Conservation (phyloP, 2,797 vertebrate species). For the Columba guinea region DNA sequence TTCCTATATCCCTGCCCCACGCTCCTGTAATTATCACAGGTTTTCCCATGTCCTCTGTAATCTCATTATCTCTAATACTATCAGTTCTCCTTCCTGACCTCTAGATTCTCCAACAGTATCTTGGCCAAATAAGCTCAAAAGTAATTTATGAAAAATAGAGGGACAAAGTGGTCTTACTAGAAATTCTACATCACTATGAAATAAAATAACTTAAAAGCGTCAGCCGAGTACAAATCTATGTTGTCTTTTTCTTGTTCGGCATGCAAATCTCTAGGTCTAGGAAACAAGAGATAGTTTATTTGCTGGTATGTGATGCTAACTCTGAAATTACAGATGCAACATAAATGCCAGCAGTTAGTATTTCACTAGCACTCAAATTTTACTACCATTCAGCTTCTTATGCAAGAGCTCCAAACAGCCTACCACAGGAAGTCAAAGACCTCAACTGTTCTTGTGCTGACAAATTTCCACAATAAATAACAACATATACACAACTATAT, state of each 20-base stretch:
- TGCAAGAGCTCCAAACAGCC: background rate
- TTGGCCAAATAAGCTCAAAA: background rate
- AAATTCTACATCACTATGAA: background rate
- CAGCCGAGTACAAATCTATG: background rate
- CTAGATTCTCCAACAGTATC: background rate
- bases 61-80: background rate
- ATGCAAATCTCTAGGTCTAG: background rate
- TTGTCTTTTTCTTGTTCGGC: background rate
- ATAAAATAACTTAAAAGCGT: background rate
- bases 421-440: background rate
- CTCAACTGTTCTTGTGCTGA: background rate
- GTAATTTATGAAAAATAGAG: background rate
- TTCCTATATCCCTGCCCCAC: background rate
- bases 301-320: background rate
- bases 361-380: background rate
- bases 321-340: background rate
- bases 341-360: background rate
- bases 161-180: background rate
- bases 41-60: background rate
- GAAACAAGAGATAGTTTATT: background rate
- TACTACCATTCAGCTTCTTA: background rate
- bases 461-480: background rate
- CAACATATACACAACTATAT: background rate
- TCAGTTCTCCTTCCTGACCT: background rate
- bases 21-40: background rate